A percentile compares a stretch with the other conserved stretches of the same genome.
phyloP scores from a whole-genome alignment of 2,113 vertebrate species.

The Campylorhamphus procurvoides region DNA sequence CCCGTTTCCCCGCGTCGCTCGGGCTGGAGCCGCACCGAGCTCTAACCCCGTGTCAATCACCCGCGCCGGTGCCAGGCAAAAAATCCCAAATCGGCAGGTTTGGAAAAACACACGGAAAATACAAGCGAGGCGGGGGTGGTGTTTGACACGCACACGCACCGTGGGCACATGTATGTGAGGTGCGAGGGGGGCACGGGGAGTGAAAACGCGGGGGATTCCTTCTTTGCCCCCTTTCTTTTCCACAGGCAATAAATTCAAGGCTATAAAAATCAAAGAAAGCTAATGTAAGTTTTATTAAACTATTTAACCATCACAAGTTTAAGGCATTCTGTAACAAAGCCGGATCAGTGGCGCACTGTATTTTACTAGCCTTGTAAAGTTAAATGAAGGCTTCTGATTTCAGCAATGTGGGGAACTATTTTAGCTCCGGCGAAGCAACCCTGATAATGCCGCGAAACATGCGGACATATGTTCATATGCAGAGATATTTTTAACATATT shows the following conservation, averaged over 20 bases:
- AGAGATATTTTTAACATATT: neutral
- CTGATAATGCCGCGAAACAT: neutral
- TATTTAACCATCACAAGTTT: slow-evolving; percentile 80
- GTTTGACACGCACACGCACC: neutral
- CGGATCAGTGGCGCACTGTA: slow-evolving; percentile 16
- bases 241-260: slow-evolving; percentile 82
- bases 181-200: neutral
- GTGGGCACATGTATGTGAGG: neutral
- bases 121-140: accelerated
- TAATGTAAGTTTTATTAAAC: slow-evolving; percentile 83
- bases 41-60: neutral
- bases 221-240: slow-evolving; percentile 42
- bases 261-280: slow-evolving; percentile 84
- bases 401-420: neutral
- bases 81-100: neutral
- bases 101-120: neutral
- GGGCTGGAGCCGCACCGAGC: neutral
- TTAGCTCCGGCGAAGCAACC: neutral
- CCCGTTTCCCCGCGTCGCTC: neutral
- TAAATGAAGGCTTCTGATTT: slow-evolving; percentile 20
- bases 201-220: neutral
- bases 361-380: slow-evolving; percentile 70
- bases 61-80: neutral
- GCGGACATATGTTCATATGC: accelerated
- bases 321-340: slow-evolving; percentile 56